phyloP scores from a whole-genome alignment of 2,888 invertebrate species.

The Bedellia somnulentella region DNA sequence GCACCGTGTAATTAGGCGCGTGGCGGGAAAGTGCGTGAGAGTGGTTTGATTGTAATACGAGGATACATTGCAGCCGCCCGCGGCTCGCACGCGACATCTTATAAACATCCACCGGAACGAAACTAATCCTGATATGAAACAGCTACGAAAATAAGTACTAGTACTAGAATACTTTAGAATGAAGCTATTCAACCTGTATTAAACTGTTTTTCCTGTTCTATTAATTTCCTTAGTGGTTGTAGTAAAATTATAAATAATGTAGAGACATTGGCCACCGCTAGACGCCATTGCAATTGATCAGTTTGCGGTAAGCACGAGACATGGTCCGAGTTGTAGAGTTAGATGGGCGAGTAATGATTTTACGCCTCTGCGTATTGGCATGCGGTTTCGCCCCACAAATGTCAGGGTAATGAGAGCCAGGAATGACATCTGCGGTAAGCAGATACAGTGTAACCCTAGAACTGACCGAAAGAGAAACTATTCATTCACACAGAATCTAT shows the following conservation, averaged over 20 bases:
- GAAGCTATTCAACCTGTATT: no score
- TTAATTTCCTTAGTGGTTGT: no score
- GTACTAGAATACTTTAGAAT: no score
- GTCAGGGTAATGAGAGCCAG: slow-evolving; percentile 11
- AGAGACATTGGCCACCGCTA: no score
- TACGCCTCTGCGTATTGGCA: slow-evolving; percentile 15
- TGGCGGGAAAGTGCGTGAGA: slow-evolving; percentile 40
- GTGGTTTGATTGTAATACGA: slow-evolving; percentile 42
- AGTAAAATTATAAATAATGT: no score
- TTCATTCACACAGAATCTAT: no score
- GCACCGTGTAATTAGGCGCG: slow-evolving; percentile 31
- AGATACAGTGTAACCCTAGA: no score
- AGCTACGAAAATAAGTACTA: no score
- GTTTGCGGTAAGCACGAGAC: slow-evolving; percentile 1
- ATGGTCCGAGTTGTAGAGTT: neutral
- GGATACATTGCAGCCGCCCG: slow-evolving; percentile 24
- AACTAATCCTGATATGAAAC: no score
- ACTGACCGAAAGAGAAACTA: no score
- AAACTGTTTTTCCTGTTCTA: no score
- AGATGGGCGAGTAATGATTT: slow-evolving; percentile 10
- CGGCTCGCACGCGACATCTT: slow-evolving; percentile 17
- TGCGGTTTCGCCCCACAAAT: slow-evolving; percentile 24
- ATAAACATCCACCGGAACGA: no score
- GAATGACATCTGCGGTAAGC: slow-evolving; percentile 29
- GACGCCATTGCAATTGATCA: neutral